Base-by-base conservation (phyloP, 2,888 invertebrate species). In the Sarcophaga subvicina region DNA sequence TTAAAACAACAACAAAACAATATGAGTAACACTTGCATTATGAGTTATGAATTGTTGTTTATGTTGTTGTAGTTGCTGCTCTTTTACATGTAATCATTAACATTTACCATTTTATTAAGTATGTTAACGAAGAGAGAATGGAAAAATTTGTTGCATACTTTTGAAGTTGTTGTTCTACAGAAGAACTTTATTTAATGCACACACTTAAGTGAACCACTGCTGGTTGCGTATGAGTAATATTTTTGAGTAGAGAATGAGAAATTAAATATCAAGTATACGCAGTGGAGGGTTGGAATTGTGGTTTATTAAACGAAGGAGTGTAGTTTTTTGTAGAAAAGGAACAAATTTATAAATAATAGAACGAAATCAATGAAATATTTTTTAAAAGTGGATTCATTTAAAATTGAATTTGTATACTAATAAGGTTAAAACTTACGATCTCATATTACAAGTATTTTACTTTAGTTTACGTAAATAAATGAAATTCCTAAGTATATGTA, bases 11-110 rank as follows among this genome's bases (percentile, higher is more conserved):
- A 66, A 75, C 54, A 64, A 71, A 70, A 80, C 45, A 71, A 64
- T 78, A 71, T 60, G 64, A 73, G 78, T 70, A 83, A 73, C 80
- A 83, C 62, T 84, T 70, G 71, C 87, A 81, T 81, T 79, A 73
- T 79, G 78, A 72, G 67, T 64, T 85, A 72, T 77, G 3, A 37
- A 45, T 17, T 37, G 77, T 62, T 69, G 76, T 66, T 76, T 17
- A 47, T 66, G 4, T 14, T 76, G 20, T 47, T 72, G 37, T 37
- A 37, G 14, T 8, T 71, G 25, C 63, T 59, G 49, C 69, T 64
- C 49, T 71, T 83, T 70, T 77, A 66, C 66, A 73, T 73, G 64
- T 67, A 79, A 87, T 81, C 75, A 78, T 78, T 81, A 78, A 80
- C 76, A 80, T 77, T 81, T 83, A 77, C 64, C 69, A 49, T 80